phyloP scores from a whole-genome alignment of 2,888 invertebrate genomes.

The Thymelicus acteon region DNA sequence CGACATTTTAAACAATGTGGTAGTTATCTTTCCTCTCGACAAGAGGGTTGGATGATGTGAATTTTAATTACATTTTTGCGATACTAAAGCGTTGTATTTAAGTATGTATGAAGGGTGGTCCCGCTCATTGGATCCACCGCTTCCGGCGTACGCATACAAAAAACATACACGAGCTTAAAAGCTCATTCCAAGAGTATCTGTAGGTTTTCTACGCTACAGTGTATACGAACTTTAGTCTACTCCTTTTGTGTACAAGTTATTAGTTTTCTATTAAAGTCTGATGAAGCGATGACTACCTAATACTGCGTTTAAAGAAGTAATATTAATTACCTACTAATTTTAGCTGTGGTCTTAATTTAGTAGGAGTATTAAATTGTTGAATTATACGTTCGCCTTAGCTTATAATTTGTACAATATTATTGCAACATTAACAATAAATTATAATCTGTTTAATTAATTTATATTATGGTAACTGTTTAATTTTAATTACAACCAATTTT shows the following conservation, averaged over 20 bases:
- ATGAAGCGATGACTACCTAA: constrained; percentile 20
- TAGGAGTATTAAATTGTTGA: too few relatives aligned
- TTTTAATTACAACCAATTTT: too few relatives aligned
- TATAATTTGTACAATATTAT: too few relatives aligned
- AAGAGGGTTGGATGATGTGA: constrained; percentile 66
- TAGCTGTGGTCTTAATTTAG: too few relatives aligned
- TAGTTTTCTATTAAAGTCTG: constrained; percentile 36
- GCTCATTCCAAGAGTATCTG: constrained; percentile 51
- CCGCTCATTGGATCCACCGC: constrained; percentile 64
- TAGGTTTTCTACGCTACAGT: constrained; percentile 44
- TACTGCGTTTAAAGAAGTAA: not conserved
- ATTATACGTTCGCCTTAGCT: too few relatives aligned
- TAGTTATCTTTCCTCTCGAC: constrained; percentile 64
- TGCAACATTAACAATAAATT: too few relatives aligned
- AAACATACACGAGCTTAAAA: constrained; percentile 64
- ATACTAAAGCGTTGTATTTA: constrained; percentile 70
- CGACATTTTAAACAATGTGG: constrained; percentile 60
- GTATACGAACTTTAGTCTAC: constrained; percentile 43
- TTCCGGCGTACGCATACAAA: constrained; percentile 71
- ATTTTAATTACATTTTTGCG: constrained; percentile 83
- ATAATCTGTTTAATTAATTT: too few relatives aligned
- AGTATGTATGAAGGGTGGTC: constrained; percentile 74
- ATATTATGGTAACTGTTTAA: too few relatives aligned
- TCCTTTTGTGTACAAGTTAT: constrained; percentile 31
- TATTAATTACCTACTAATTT: too few relatives aligned